These are phyloP conservation scores for Halictus ligatus DNA, from an alignment of 2,888 invertebrate genomes.

Conservation along the genomic window DNA sequence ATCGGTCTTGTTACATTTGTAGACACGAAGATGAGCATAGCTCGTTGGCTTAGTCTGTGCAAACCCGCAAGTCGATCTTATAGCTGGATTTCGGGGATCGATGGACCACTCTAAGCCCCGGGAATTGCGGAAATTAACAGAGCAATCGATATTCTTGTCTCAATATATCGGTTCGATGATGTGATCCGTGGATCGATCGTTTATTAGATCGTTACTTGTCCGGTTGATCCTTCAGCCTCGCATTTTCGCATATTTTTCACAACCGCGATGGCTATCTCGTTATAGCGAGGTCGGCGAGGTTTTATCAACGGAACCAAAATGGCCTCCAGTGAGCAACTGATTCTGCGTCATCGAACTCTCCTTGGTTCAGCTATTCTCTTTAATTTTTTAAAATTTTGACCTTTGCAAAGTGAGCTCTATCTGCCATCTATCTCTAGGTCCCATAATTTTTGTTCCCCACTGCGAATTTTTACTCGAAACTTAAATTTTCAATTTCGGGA, in stretches of 20 bases:
- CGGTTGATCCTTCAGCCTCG: neutral
- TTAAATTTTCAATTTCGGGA: neutral
- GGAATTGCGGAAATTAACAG: conserved; percentile 53
- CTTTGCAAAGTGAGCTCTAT: neutral
- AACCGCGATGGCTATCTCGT: neutral
- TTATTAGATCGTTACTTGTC: neutral
- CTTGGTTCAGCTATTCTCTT: no score
- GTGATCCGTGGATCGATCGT: neutral
- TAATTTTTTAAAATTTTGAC: no score
- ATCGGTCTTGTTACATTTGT: conserved; percentile 66
- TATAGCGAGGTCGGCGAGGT: neutral
- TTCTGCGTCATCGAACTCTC: no score
- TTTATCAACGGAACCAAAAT: neutral
- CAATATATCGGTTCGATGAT: conserved; percentile 14
- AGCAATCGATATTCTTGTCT: conserved; percentile 44
- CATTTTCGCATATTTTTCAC: neutral
- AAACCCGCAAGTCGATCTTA: conserved; percentile 73
- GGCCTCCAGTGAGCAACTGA: no score
- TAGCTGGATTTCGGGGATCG: conserved; percentile 70
- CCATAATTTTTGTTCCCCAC: neutral
- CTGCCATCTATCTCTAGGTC: neutral
- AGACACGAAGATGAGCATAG: conserved; percentile 71
- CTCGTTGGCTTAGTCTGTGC: conserved; percentile 68
- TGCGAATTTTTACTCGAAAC: no score
- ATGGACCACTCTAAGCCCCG: conserved; percentile 57